Conservation (phyloP, 2,888 invertebrate genomes). For the Diloba caeruleocephala region DNA sequence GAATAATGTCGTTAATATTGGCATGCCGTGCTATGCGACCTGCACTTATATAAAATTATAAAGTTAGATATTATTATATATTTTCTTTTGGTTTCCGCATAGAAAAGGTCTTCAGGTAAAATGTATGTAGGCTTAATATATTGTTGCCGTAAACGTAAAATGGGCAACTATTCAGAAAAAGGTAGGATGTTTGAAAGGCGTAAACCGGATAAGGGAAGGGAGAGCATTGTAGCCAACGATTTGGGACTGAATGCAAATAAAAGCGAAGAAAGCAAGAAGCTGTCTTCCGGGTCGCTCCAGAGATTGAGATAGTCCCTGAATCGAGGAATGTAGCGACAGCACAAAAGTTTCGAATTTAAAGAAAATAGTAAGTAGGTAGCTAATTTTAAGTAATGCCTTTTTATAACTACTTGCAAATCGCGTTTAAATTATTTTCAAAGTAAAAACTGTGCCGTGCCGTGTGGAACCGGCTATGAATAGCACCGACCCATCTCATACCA, state of each 20-base stretch:
- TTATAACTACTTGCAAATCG: no score
- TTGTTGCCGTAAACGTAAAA: slow-evolving; percentile 3
- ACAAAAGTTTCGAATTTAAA: slow-evolving; percentile 23
- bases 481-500: no score
- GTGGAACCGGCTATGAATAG: no score
- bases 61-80: no score
- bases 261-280: slow-evolving; percentile 19
- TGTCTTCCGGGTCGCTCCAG: slow-evolving; percentile 43
- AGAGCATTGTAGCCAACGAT: slow-evolving; percentile 21
- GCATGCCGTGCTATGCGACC: no score
- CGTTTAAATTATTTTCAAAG: no score
- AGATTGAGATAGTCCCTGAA: slow-evolving; percentile 38
- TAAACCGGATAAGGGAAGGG: slow-evolving; percentile 22
- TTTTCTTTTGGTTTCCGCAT: not conserved
- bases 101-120: not conserved
- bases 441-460: no score
- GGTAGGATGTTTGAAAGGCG: slow-evolving; percentile 20
- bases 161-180: slow-evolving; percentile 13
- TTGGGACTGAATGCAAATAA: slow-evolving; percentile 50
- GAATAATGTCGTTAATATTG: no score
- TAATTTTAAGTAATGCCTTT: no score
- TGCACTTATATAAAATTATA: no score
- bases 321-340: slow-evolving; percentile 30
- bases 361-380: no score
- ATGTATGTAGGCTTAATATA: slow-evolving; percentile 9